phyloP scores from a whole-genome alignment of 2,797 vertebrate genomes.

The Neosilurus hyrtlii region DNA sequence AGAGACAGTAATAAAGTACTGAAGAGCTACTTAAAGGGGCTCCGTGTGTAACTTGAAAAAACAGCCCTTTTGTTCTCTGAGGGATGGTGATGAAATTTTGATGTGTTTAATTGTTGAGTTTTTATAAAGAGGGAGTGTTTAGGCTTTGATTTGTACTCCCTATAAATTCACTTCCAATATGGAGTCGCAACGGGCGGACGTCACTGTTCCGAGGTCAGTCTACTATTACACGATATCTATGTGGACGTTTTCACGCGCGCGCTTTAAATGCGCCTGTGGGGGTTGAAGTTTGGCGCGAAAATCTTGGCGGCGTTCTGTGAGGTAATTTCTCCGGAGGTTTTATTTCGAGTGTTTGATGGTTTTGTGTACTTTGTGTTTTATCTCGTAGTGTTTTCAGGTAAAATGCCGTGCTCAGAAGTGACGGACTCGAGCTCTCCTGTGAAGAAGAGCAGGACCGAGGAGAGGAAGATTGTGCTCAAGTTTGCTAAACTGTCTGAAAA shows the following conservation, averaged over 20 bases:
- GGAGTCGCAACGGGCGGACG: no score
- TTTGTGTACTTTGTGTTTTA: not conserved
- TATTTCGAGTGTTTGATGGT: not conserved
- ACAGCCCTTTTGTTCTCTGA: no score
- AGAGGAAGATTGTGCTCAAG: conserved; percentile 65
- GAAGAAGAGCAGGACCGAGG: conserved; percentile 70
- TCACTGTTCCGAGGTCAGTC: no score
- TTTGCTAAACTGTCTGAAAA: conserved; percentile 85
- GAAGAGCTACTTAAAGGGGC: no score
- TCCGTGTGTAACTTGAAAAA: no score
- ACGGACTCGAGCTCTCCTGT: conserved; percentile 69
- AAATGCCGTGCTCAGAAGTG: conserved; percentile 80
- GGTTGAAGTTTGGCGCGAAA: not conserved
- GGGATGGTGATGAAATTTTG: no score
- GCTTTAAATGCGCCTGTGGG: not conserved
- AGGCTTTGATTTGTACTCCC: no score
- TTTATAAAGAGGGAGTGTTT: no score
- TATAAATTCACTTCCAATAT: no score
- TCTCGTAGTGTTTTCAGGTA: conserved; percentile 16
- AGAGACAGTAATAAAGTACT: no score
- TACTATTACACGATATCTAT: no score
- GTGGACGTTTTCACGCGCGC: not conserved
- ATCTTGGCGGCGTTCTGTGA: not conserved
- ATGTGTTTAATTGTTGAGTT: no score
- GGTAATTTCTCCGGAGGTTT: not conserved